Conservation (phyloP, 2,797 vertebrate genomes). For the Poecilia picta region DNA sequence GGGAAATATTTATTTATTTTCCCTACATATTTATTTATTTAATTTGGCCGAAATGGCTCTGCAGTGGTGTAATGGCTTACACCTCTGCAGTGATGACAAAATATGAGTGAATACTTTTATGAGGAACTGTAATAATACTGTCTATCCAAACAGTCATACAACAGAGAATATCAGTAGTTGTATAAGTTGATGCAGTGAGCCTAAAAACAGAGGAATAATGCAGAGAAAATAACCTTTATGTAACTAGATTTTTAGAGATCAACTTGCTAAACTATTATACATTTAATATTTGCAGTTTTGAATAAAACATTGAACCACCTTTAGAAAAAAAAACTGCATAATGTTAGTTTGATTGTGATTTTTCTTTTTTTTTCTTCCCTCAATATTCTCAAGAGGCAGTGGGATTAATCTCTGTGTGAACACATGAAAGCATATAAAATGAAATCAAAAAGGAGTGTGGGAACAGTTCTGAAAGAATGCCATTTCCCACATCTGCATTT, state of each 20-base stretch:
- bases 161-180: not conserved
- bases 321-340: not conserved
- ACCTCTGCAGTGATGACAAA: not conserved
- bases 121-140: not conserved
- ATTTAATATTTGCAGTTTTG: not conserved
- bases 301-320: not conserved
- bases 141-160: not conserved
- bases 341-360: not conserved
- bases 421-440: conserved; percentile 13
- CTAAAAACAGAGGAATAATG: not conserved
- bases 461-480: conserved; percentile 29
- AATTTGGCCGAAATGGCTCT: too few relatives aligned
- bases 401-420: conserved; percentile 35
- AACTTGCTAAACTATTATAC: not conserved
- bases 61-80: too few relatives aligned
- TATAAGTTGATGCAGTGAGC: not conserved
- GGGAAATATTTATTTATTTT: too few relatives aligned
- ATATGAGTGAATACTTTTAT: not conserved
- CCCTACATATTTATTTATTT: too few relatives aligned
- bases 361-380: not conserved
- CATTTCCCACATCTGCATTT: conserved; percentile 39
- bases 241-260: not conserved
- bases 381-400: conserved; percentile 1
- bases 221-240: not conserved
- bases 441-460: conserved; percentile 15